A percentile compares a stretch with the other conserved stretches of the same genome.
phyloP scores from a whole-genome alignment of 1,140 invertebrate genomes.

The Laupala kohalensis region DNA sequence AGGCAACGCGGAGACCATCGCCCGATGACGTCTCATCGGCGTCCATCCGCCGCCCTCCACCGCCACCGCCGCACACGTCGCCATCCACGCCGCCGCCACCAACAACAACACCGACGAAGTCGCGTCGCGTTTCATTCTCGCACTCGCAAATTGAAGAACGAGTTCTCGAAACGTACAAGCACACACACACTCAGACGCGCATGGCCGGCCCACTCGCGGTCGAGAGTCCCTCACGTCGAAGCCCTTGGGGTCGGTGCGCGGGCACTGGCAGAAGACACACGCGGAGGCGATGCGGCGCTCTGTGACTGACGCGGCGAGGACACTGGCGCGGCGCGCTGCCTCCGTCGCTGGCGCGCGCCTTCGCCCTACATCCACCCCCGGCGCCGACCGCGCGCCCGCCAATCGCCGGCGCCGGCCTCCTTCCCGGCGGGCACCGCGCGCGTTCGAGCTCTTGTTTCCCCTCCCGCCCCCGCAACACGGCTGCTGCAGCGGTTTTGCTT shows the following conservation, averaged over 20 bases:
- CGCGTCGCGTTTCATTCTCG: too few relatives aligned
- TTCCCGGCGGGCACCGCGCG: constrained; percentile 14
- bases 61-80: constrained; percentile 10
- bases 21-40: not conserved
- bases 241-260: too few relatives aligned
- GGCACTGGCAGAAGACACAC: too few relatives aligned
- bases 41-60: not conserved
- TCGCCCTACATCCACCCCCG: constrained; percentile 20
- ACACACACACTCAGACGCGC: too few relatives aligned
- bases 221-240: too few relatives aligned
- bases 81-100: constrained; percentile 6
- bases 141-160: too few relatives aligned
- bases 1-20: not conserved
- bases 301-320: too few relatives aligned
- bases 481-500: constrained; percentile 16
- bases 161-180: too few relatives aligned
- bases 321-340: too few relatives aligned
- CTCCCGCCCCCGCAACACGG: constrained; percentile 15
- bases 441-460: too few relatives aligned
- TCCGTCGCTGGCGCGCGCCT: constrained; percentile 15
- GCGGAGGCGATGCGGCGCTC: too few relatives aligned
- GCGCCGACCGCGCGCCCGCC: constrained; percentile 19
- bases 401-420: constrained; percentile 21
- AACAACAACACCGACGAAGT: not conserved
- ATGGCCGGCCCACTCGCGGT: too few relatives aligned